Percentiles rank a stretch among this genome's conserved stretches.
These are phyloP conservation scores for Leptopilina drosophilae DNA, from an alignment of 2,888 invertebrate genomes.

Conservation along the genomic window DNA sequence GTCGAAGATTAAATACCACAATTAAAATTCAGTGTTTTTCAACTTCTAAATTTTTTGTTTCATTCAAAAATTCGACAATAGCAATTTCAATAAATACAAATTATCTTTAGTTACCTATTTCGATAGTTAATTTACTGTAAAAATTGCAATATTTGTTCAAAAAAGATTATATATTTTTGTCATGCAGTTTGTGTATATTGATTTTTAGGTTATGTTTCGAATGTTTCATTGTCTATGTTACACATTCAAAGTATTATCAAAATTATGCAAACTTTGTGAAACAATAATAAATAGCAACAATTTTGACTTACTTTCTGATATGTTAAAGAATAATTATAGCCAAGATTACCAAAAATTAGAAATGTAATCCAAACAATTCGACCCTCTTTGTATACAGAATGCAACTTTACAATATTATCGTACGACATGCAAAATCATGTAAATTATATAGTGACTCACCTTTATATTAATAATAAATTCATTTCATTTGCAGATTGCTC, in stretches of 20 bases:
- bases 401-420: not conserved
- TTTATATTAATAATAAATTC: not conserved
- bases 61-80: too few species aligned
- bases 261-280: not conserved
- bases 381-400: not conserved
- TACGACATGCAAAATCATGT: not conserved
- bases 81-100: too few species aligned
- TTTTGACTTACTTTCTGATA: not conserved
- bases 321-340: not conserved
- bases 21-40: too few species aligned
- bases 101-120: too few species aligned
- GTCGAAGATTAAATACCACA: too few species aligned
- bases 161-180: too few species aligned
- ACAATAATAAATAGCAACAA: not conserved
- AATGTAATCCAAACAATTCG: not conserved
- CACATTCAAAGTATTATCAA: not conserved
- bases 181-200: not conserved
- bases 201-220: constrained; percentile 14
- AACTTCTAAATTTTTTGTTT: too few species aligned
- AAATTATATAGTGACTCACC: not conserved
- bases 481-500: not conserved
- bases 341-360: not conserved
- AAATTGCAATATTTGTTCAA: too few species aligned
- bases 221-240: not conserved
- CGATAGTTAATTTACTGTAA: too few species aligned